These are phyloP conservation scores for Leptothorax acervorum DNA, from an alignment of 2,888 invertebrate genomes.

Conservation along the genomic window DNA sequence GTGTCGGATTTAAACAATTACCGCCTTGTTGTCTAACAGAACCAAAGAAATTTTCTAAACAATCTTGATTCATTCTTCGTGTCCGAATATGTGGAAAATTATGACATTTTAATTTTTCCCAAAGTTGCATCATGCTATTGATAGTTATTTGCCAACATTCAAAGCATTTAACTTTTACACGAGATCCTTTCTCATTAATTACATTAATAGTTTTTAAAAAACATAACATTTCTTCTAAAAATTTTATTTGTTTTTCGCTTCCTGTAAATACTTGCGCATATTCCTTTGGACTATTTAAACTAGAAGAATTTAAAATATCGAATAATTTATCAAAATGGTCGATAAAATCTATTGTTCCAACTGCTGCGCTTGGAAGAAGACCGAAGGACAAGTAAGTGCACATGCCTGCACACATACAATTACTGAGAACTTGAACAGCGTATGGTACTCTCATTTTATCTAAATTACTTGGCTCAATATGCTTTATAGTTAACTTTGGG, in stretches of 20 bases:
- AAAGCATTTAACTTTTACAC: neutral
- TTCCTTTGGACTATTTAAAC: neutral
- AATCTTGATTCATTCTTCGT: too few relatives aligned
- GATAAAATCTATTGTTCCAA: neutral
- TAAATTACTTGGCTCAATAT: too few relatives aligned
- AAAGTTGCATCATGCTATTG: neutral
- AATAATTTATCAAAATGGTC: conserved; percentile 4
- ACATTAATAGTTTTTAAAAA: neutral
- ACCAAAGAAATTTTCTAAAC: too few relatives aligned
- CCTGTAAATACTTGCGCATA: neutral
- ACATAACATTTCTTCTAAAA: neutral
- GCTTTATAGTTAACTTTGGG: too few relatives aligned
- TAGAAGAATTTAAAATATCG: neutral
- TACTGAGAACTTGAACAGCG: too few relatives aligned
- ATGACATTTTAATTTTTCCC: too few relatives aligned
- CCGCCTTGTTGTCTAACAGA: too few relatives aligned
- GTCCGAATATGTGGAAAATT: too few relatives aligned
- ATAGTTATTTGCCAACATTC: neutral
- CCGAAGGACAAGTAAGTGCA: neutral
- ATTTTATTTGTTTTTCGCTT: neutral
- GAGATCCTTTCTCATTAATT: neutral
- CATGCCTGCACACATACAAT: too few relatives aligned
- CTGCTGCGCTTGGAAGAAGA: neutral
- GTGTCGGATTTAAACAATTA: too few relatives aligned
- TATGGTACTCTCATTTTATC: too few relatives aligned